Conservation (phyloP, 2,797 vertebrate genomes). For the Xiphophorus birchmanni region DNA sequence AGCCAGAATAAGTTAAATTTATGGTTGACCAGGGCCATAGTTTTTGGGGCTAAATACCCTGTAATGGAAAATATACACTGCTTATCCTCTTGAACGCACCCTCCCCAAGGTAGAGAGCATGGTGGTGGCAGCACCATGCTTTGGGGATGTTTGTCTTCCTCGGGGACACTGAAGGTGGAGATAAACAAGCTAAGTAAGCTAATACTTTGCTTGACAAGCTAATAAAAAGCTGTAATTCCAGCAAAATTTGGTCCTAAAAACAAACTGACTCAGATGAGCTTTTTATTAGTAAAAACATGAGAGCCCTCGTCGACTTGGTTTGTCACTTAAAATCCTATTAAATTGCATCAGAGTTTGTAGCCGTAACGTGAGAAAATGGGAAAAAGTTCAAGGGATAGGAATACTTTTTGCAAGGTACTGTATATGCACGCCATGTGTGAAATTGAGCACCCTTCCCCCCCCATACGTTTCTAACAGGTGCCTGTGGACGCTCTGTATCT, state of each 20-base stretch:
- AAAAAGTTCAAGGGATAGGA: background rate
- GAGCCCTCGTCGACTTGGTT: background rate
- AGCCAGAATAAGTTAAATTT: too few relatives aligned
- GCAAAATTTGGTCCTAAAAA: background rate
- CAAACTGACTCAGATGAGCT: background rate
- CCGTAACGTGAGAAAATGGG: background rate
- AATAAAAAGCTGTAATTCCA: background rate
- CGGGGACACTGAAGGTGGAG: background rate
- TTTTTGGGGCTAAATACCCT: too few relatives aligned
- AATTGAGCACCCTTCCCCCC: constrained; percentile 22
- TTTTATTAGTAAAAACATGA: background rate
- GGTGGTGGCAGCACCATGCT: too few relatives aligned
- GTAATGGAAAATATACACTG: too few relatives aligned
- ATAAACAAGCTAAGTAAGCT: background rate
- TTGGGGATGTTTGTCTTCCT: too few relatives aligned
- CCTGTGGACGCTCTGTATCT: constrained; percentile 61
- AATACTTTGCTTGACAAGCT: too few relatives aligned
- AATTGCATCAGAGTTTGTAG: background rate
- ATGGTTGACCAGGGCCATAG: too few relatives aligned
- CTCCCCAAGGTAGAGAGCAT: too few relatives aligned
- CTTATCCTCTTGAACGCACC: too few relatives aligned
- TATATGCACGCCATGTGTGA: constrained; percentile 45
- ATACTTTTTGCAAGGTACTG: constrained; percentile 5
- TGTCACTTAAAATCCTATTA: background rate
- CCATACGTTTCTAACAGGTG: constrained; percentile 70